These are phyloP conservation scores for Anthopleura xanthogrammica DNA, from an alignment of 92 coral and sea anemone species.

Conservation along the genomic window DNA sequence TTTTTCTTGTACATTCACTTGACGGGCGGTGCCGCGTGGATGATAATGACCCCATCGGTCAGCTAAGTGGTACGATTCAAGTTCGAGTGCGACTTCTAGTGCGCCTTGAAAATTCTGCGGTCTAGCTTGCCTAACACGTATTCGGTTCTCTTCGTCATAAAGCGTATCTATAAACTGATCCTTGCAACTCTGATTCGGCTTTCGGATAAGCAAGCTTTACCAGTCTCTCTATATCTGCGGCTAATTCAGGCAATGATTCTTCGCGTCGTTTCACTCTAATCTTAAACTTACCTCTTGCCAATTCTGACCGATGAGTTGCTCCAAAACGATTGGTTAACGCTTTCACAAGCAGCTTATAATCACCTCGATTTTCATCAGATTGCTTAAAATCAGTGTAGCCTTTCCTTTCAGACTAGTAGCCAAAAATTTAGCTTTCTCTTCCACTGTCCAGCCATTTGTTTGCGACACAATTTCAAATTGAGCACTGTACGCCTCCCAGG, in stretches of 20 bases:
- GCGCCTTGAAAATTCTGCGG: constrained; percentile 51
- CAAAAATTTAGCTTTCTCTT: constrained; percentile 23
- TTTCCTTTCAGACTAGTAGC: constrained; percentile 38
- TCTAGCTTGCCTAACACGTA: constrained; percentile 31
- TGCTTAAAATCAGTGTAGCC: constrained; percentile 2
- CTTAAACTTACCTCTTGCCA: constrained; percentile 26
- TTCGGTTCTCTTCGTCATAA: constrained; percentile 45
- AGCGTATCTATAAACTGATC: constrained; percentile 58
- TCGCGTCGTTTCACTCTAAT: constrained; percentile 28
- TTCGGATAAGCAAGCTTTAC: constrained; percentile 43
- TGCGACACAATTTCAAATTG: constrained; percentile 55
- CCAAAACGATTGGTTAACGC: constrained; percentile 52
- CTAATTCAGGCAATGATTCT: constrained; percentile 43
- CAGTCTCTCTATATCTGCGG: constrained; percentile 40
- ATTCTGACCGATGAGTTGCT: constrained; percentile 31
- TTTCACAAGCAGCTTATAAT: constrained; percentile 13
- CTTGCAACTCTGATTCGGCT: constrained; percentile 45
- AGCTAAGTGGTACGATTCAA: constrained; percentile 47
- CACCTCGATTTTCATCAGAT: constrained; percentile 9
- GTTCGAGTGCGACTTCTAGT: constrained; percentile 54
- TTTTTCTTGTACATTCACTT: neutral
- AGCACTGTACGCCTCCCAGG: constrained; percentile 55
- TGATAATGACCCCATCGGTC: constrained; percentile 24
- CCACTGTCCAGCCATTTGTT: constrained; percentile 43
- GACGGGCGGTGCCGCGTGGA: neutral